These are phyloP conservation scores for Champsocephalus esox DNA, from an alignment of 2,797 vertebrate genomes.

Conservation along the genomic window DNA sequence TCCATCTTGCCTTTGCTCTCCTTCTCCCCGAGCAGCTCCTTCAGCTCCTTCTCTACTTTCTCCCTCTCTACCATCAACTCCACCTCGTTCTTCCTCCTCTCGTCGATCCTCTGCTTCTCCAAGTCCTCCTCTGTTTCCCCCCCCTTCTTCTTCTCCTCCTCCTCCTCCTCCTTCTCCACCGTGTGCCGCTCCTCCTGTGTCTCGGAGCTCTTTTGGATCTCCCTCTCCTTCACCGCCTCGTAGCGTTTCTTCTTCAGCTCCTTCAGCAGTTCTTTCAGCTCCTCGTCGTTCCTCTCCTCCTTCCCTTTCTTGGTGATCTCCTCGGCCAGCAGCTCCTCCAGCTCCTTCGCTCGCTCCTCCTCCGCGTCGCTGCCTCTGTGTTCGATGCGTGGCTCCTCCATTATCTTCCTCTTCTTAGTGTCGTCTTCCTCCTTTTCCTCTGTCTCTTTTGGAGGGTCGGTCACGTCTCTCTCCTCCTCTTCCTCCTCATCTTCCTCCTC, in stretches of 20 bases:
- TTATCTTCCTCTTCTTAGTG: conserved; percentile 49
- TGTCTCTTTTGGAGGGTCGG: not conserved
- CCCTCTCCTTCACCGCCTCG: conserved; percentile 67
- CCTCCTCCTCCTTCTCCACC: conserved; percentile 20
- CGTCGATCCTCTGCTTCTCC: conserved; percentile 67
- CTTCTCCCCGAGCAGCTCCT: conserved; percentile 68
- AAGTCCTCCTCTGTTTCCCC: conserved; percentile 39
- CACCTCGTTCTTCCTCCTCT: conserved; percentile 72
- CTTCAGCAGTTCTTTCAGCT: conserved; percentile 76
- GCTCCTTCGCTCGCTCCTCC: conserved; percentile 76
- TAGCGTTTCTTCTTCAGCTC: conserved; percentile 81
- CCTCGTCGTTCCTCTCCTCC: conserved; percentile 68
- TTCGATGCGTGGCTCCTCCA: conserved; percentile 64
- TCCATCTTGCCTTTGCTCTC: conserved; percentile 67
- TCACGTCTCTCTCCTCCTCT: conserved; percentile 42
- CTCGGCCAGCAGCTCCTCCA: conserved; percentile 76
- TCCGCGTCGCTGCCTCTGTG: conserved; percentile 54
- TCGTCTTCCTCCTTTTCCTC: conserved; percentile 35
- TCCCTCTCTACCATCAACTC: conserved; percentile 78
- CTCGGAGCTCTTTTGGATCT: conserved; percentile 47
- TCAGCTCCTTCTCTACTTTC: conserved; percentile 79
- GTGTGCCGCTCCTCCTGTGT: conserved; percentile 34
- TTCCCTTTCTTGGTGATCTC: conserved; percentile 74
- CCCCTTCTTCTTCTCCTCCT: conserved; percentile 28
- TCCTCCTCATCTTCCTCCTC: conserved; percentile 23